A percentile compares a stretch with the other conserved stretches of the same genome.
Evolutionary conservation across 2,797 vertebrate species (phyloP).

Genomic region (Leucoraja ocellata): DNA sequence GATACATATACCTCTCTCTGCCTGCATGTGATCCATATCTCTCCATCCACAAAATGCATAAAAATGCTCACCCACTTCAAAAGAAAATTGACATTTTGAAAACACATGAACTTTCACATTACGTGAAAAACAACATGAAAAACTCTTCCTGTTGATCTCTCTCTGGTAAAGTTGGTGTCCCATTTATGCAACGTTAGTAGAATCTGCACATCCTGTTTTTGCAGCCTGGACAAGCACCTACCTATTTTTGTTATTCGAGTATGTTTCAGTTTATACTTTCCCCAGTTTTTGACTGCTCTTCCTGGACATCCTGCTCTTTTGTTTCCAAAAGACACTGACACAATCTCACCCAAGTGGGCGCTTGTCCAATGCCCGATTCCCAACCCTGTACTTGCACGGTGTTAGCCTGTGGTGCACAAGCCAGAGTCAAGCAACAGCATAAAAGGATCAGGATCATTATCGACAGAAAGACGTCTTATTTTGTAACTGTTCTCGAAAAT

Average conservation of each 20-base stretch:
- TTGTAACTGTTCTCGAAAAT: background rate
- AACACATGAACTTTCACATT: background rate
- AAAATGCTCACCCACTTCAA: background rate
- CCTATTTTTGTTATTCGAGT: background rate
- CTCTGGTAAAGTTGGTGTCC: background rate
- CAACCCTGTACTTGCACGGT: background rate
- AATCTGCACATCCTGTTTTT: constrained; percentile 35
- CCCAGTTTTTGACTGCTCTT: background rate
- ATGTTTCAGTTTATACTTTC: background rate
- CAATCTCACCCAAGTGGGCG: background rate
- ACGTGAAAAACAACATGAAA: background rate
- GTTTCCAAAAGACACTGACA: background rate
- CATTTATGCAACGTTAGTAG: background rate
- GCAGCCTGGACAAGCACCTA: background rate
- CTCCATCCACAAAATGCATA: too few species aligned
- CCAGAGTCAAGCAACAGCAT: background rate
- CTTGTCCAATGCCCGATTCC: background rate
- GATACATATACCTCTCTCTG: too few species aligned
- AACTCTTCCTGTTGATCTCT: constrained; percentile 8
- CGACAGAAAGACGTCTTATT: too few species aligned
- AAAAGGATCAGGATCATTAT: background rate
- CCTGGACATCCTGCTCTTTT: background rate
- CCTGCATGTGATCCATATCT: too few species aligned
- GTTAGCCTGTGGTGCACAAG: too few species aligned
- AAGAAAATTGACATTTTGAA: background rate